Evolutionary conservation across 1,140 invertebrate genomes (phyloP).

Genomic region (Lamellibrachia luymesi): DNA sequence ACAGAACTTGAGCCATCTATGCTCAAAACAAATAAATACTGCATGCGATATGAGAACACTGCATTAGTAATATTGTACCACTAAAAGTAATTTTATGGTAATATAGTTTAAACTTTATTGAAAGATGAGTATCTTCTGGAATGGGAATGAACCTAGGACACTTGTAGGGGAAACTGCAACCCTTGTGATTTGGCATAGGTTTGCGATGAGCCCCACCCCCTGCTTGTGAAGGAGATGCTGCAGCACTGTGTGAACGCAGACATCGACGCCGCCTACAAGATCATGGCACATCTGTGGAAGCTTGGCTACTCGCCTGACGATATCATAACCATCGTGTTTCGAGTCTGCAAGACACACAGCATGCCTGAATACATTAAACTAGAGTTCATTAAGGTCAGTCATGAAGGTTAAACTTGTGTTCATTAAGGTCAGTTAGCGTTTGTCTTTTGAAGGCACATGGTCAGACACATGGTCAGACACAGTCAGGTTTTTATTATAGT

Average conservation of each 20-base stretch:
- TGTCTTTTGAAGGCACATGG: too few relatives aligned
- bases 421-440: too few relatives aligned
- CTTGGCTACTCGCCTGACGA: conserved; percentile 92
- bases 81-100: not conserved
- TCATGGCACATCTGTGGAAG: conserved; percentile 80
- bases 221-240: conserved; percentile 90
- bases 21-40: too few relatives aligned
- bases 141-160: not conserved
- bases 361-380: conserved; percentile 79
- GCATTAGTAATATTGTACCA: too few relatives aligned
- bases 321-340: conserved; percentile 88
- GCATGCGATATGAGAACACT: too few relatives aligned
- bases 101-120: not conserved
- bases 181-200: conserved; percentile 62
- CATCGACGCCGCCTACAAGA: conserved; percentile 82
- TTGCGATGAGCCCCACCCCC: conserved; percentile 98
- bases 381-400: conserved; percentile 77
- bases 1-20: too few relatives aligned
- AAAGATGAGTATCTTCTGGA: too few relatives aligned
- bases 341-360: conserved; percentile 73
- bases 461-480: too few relatives aligned
- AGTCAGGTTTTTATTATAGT: too few relatives aligned
- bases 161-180: too few relatives aligned
- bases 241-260: conserved; percentile 78
- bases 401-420: too few relatives aligned